Evolutionary conservation across 2,113 vertebrate genomes (phyloP).

Genomic region (Sceloporus undulatus): DNA sequence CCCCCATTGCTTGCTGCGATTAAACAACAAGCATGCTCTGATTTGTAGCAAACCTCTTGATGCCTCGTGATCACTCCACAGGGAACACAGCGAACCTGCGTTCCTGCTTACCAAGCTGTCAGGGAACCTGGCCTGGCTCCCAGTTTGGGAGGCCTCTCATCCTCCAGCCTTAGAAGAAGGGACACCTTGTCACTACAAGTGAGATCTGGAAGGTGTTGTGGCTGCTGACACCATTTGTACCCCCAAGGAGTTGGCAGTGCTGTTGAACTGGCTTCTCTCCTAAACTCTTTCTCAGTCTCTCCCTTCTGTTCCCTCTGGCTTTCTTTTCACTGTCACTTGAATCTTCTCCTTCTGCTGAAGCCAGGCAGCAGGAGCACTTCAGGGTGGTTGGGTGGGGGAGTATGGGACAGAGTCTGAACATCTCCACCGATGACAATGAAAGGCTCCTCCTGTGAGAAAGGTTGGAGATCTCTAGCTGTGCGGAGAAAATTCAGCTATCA

Average conservation of each 20-base stretch:
- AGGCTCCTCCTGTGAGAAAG: background rate
- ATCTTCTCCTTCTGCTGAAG: background rate
- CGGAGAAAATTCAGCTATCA: rapidly evolving
- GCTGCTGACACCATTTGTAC: background rate
- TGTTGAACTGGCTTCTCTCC: background rate
- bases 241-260: background rate
- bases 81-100: background rate
- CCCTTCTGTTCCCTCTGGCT: background rate
- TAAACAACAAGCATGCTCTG: background rate
- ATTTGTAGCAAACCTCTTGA: background rate
- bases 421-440: background rate
- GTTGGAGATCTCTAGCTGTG: background rate
- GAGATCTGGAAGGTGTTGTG: background rate
- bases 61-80: background rate
- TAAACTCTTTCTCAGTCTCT: background rate
- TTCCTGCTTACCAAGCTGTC: background rate
- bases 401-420: background rate
- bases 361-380: background rate
- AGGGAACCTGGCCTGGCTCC: constrained; percentile 7
- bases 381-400: background rate
- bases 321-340: constrained; percentile 1
- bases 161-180: background rate
- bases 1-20: background rate
- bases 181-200: constrained; percentile 1
- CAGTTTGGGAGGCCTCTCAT: background rate